Conservation (phyloP, 2,113 vertebrate genomes). For the Suricata suricatta region DNA sequence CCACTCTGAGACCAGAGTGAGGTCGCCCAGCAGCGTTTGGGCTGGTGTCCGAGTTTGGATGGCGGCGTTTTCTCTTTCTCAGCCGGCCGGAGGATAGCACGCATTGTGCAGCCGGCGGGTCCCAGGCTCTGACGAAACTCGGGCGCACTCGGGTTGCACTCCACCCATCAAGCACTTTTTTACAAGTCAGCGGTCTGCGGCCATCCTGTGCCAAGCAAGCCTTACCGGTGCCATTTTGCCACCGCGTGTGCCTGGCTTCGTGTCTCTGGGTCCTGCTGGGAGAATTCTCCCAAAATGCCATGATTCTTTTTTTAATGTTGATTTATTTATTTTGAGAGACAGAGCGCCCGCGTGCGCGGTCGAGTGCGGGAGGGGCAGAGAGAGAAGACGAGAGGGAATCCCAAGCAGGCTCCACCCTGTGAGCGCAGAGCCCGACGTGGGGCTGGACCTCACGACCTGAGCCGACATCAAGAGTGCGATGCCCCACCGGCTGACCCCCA, state of each 20-base stretch:
- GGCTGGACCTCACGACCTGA: too few relatives aligned
- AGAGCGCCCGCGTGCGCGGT: too few relatives aligned
- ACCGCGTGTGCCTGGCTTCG: not conserved
- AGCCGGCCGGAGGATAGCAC: not conserved
- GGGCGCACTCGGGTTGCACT: not conserved
- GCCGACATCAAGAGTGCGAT: too few relatives aligned
- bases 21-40: not conserved
- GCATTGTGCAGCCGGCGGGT: not conserved
- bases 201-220: not conserved
- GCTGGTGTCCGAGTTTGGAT: not conserved
- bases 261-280: not conserved
- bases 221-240: not conserved
- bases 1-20: rapidly evolving
- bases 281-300: not conserved
- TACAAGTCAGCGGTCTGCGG: not conserved
- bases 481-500: too few relatives aligned
- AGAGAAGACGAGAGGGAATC: too few relatives aligned
- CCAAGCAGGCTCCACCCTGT: too few relatives aligned
- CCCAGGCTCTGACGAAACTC: not conserved
- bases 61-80: not conserved
- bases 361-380: too few relatives aligned
- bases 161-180: rapidly evolving
- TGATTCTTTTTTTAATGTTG: not conserved
- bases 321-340: too few relatives aligned
- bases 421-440: too few relatives aligned